Conservation (phyloP, 2,888 invertebrate genomes). For the Parelbella ahira region DNA sequence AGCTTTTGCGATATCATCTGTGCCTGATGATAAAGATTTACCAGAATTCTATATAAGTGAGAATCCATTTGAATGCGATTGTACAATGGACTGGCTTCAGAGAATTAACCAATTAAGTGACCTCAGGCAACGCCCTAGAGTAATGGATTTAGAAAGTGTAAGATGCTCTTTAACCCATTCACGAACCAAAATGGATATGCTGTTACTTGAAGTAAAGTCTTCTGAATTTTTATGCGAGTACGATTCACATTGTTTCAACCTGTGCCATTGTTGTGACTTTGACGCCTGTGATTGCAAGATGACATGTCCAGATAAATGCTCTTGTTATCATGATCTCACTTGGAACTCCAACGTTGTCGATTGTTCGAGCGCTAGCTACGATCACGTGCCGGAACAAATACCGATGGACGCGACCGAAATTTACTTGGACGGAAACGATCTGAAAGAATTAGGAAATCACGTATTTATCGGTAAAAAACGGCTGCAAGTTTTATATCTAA, state of each 20-base stretch:
- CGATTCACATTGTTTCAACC: slow-evolving; percentile 90
- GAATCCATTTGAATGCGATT: slow-evolving; percentile 92
- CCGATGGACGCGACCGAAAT: slow-evolving; percentile 95
- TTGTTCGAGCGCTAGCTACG: slow-evolving; percentile 88
- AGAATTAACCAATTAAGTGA: slow-evolving; percentile 88
- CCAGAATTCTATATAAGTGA: slow-evolving; percentile 90
- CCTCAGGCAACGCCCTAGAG: slow-evolving; percentile 86
- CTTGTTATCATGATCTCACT: slow-evolving; percentile 92
- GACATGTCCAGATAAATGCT: slow-evolving; percentile 92
- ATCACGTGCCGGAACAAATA: slow-evolving; percentile 87
- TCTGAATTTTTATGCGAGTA: slow-evolving; percentile 91
- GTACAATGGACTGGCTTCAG: slow-evolving; percentile 93
- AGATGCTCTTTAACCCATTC: slow-evolving; percentile 88
- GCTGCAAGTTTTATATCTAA: slow-evolving; percentile 87
- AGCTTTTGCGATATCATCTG: slow-evolving; percentile 84
- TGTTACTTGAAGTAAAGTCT: slow-evolving; percentile 84
- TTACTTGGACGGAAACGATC: slow-evolving; percentile 90
- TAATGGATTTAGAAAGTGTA: slow-evolving; percentile 89
- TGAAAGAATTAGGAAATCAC: slow-evolving; percentile 89
- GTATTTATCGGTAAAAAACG: slow-evolving; percentile 93
- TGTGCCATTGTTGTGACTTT: slow-evolving; percentile 94
- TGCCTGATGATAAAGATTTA: slow-evolving; percentile 84
- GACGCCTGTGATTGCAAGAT: slow-evolving; percentile 95
- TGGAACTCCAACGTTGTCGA: slow-evolving; percentile 93
- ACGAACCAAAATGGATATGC: slow-evolving; percentile 80